A percentile compares a stretch with the other conserved stretches of the same genome.
Conservation (phyloP, 2,888 invertebrate species). For the Aporophyla nigra region DNA sequence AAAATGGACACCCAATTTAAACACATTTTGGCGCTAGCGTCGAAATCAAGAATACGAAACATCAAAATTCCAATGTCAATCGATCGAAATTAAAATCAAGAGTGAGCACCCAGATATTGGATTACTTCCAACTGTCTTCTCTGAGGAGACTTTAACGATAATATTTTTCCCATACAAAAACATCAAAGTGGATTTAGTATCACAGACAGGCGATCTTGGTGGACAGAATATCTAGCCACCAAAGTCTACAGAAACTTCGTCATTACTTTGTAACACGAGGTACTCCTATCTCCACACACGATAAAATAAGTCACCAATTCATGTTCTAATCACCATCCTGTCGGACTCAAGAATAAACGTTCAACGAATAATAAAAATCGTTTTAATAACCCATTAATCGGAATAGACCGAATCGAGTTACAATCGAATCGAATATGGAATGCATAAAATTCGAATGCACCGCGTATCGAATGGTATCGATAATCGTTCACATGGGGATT, state of each 20-base stretch:
- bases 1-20: too few species aligned
- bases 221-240: not conserved
- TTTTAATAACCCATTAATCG: conserved; percentile 67
- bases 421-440: conserved; percentile 69
- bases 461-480: conserved; percentile 68
- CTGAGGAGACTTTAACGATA: not conserved
- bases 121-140: not conserved
- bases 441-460: conserved; percentile 66
- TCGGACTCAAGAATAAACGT: conserved; percentile 51
- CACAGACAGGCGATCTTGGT: not conserved
- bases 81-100: too few species aligned
- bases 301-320: conserved; percentile 33
- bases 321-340: conserved; percentile 35
- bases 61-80: too few species aligned
- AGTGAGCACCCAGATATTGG: not conserved
- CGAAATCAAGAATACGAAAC: too few species aligned
- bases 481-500: conserved; percentile 59
- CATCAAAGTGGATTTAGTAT: too few species aligned
- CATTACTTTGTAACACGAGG: not conserved
- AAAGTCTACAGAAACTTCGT: not conserved
- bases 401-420: conserved; percentile 65
- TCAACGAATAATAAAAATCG: conserved; percentile 62
- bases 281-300: not conserved
- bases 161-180: too few species aligned
- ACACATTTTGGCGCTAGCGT: too few species aligned